Evolutionary conservation across 2,797 vertebrate species (phyloP).

Genomic region (Sternotherus odoratus): DNA sequence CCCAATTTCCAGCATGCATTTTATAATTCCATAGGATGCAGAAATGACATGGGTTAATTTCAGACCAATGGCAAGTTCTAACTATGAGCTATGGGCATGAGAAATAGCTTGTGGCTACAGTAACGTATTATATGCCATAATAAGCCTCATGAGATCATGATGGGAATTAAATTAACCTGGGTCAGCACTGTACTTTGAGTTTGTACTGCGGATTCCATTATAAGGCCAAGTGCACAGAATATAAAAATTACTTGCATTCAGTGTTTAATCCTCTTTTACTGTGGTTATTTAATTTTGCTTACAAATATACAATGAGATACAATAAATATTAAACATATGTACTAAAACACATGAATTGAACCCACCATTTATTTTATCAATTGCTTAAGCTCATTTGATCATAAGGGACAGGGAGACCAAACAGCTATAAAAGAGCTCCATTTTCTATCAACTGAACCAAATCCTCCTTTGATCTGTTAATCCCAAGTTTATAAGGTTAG

Average conservation of each 20-base stretch:
- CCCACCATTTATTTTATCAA: slow-evolving; percentile 75
- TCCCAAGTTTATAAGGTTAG: slow-evolving; percentile 96
- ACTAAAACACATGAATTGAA: slow-evolving; percentile 76
- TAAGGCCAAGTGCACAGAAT: background rate
- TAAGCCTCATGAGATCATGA: background rate
- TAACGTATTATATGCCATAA: background rate
- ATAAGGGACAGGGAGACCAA: slow-evolving; percentile 76
- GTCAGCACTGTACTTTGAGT: background rate
- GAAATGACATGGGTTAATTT: background rate
- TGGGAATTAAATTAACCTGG: background rate
- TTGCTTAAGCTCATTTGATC: slow-evolving; percentile 82
- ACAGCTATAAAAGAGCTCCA: slow-evolving; percentile 89
- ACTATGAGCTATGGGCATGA: background rate
- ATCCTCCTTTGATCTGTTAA: slow-evolving; percentile 99
- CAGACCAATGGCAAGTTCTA: background rate
- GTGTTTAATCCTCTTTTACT: slow-evolving; percentile 77
- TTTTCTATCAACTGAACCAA: slow-evolving; percentile 92
- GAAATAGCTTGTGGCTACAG: background rate
- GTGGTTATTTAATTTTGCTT: slow-evolving; percentile 63
- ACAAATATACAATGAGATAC: slow-evolving; percentile 4
- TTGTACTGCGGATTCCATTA: background rate
- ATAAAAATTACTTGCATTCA: slow-evolving; percentile 43
- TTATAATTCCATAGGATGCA: background rate
- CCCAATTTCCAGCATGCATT: background rate
- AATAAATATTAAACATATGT: slow-evolving; percentile 63